Percentiles rank a stretch among this genome's conserved stretches.
phyloP scores from a whole-genome alignment of 30 jellyfish, hydroid and myxozoan species.

The Chrysaora quinquecirrha region DNA sequence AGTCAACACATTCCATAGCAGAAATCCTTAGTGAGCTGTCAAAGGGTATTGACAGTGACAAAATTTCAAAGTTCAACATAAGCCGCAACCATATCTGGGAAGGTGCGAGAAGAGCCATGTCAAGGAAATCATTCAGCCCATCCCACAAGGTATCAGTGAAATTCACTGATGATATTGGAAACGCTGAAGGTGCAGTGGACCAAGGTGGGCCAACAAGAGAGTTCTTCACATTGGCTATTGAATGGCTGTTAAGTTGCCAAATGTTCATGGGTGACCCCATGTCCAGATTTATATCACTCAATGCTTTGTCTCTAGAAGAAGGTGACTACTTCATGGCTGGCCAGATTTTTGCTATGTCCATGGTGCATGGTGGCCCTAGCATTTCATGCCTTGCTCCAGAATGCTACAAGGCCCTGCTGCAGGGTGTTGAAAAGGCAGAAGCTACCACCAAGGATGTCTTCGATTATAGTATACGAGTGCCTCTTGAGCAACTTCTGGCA shows the following conservation, averaged over 20 bases:
- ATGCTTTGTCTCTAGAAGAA: constrained; percentile 53
- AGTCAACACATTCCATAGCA: constrained; percentile 34
- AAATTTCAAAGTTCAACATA: constrained; percentile 46
- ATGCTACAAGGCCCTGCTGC: constrained; percentile 65
- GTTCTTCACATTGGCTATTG: constrained; percentile 56
- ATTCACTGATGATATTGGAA: constrained; percentile 58
- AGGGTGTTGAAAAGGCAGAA: constrained; percentile 55
- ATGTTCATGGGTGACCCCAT: constrained; percentile 47
- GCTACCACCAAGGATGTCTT: constrained; percentile 57
- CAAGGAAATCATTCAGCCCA: constrained; percentile 58
- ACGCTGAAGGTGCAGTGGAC: constrained; percentile 56
- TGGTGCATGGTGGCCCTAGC: constrained; percentile 69
- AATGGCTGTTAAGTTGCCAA: constrained; percentile 53
- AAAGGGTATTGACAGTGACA: constrained; percentile 46
- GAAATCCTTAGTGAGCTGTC: constrained; percentile 54
- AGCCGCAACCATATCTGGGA: constrained; percentile 66
- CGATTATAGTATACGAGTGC: constrained; percentile 47
- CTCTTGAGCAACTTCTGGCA: constrained; percentile 55
- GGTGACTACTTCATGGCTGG: constrained; percentile 68
- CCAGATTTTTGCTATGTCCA: constrained; percentile 51
- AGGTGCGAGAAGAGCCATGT: constrained; percentile 57
- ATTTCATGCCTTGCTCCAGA: constrained; percentile 58
- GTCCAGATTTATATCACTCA: constrained; percentile 51
- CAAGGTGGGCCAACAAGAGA: constrained; percentile 63
- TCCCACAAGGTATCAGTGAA: constrained; percentile 60